Evolutionary conservation across 2,888 invertebrate species (phyloP).

Genomic region (Hypselothyrea guttata): DNA sequence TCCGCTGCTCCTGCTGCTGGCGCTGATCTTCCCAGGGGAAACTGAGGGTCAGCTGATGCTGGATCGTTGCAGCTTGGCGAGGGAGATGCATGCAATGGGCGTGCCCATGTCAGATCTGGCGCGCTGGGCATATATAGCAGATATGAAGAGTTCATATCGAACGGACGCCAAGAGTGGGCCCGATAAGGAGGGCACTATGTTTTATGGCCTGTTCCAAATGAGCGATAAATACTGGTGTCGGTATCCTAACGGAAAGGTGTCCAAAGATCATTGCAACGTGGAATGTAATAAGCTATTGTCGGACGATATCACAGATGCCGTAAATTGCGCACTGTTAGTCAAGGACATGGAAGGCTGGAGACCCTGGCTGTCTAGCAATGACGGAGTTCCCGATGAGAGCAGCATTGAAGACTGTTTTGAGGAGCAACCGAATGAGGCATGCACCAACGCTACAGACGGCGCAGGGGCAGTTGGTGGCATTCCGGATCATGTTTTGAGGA

Average conservation of each 20-base stretch:
- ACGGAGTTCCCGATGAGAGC: too few species aligned
- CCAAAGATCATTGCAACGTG: not conserved
- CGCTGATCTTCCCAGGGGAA: not conserved
- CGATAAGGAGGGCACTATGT: rapidly evolving
- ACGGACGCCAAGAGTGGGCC: rapidly evolving
- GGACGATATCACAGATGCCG: not conserved
- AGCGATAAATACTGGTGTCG: slow-evolving; percentile 4
- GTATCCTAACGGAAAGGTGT: not conserved
- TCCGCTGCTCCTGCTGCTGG: slow-evolving; percentile 4
- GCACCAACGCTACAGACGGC: too few species aligned
- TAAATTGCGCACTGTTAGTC: not conserved
- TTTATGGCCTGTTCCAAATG: slow-evolving; percentile 27
- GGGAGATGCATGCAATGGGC: slow-evolving; percentile 13
- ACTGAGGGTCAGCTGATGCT: not conserved
- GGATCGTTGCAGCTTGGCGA: slow-evolving; percentile 23
- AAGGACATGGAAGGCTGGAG: not conserved
- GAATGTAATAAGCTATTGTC: slow-evolving; percentile 1
- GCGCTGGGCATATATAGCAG: slow-evolving; percentile 18
- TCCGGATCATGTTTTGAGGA: too few species aligned
- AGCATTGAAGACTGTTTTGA: slow-evolving; percentile 15
- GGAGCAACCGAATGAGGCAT: not conserved
- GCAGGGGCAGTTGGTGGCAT: too few species aligned
- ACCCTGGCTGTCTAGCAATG: not conserved
- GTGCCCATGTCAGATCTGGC: not conserved
- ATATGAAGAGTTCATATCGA: not conserved